phyloP scores from a whole-genome alignment of 1,140 invertebrate species.

The Mylabris phalerata region DNA sequence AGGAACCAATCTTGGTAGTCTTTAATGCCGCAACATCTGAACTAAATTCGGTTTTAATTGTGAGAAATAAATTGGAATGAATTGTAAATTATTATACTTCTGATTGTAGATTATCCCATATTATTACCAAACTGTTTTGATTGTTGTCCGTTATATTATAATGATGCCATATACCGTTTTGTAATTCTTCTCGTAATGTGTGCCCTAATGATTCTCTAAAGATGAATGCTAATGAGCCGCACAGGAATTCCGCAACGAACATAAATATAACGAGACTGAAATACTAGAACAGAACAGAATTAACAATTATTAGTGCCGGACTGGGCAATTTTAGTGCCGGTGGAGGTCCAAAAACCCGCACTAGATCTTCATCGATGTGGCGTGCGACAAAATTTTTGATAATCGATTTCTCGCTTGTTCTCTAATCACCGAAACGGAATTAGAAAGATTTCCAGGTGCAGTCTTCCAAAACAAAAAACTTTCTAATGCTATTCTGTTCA shows the following conservation, averaged over 20 bases:
- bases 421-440: too few species aligned
- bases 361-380: too few species aligned
- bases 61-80: slow-evolving; percentile 1
- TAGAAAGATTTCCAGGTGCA: too few species aligned
- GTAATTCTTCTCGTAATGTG: slow-evolving; percentile 59
- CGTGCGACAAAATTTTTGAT: too few species aligned
- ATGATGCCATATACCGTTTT: slow-evolving; percentile 60
- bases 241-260: slow-evolving; percentile 70
- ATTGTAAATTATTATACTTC: slow-evolving; percentile 46
- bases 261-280: slow-evolving; percentile 74
- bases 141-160: slow-evolving; percentile 58
- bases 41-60: slow-evolving; percentile 44
- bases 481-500: neutral
- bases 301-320: too few species aligned
- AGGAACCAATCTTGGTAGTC: slow-evolving; percentile 79
- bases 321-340: too few species aligned
- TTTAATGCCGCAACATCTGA: slow-evolving; percentile 79
- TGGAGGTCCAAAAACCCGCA: too few species aligned
- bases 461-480: neutral
- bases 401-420: too few species aligned
- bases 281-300: slow-evolving; percentile 54
- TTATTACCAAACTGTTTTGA: slow-evolving; percentile 53
- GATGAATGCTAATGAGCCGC: slow-evolving; percentile 69
- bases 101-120: slow-evolving; percentile 69
- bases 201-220: slow-evolving; percentile 62